phyloP scores from a whole-genome alignment of 2,888 invertebrate genomes.

The Synergus itoensis region DNA sequence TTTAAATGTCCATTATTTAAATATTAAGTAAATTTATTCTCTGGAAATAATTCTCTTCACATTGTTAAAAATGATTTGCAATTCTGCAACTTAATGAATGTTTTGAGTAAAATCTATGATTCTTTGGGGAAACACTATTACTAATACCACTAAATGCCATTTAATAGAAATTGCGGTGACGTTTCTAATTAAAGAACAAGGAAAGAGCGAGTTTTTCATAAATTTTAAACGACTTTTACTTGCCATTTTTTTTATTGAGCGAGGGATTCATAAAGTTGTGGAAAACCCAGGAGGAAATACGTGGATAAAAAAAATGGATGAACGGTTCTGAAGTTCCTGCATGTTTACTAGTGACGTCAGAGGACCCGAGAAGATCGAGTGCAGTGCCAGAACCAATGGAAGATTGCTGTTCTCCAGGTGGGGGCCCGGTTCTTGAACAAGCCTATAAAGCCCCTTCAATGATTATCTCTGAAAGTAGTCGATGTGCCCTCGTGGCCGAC shows the following conservation, averaged over 20 bases:
- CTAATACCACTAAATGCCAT: too few relatives aligned
- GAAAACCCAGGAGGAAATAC: constrained; percentile 28
- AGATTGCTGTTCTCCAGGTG: constrained; percentile 53
- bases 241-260: not conserved
- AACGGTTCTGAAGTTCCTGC: constrained; percentile 29
- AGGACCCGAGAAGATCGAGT: constrained; percentile 28
- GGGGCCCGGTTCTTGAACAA: constrained; percentile 51
- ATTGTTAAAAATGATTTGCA: not conserved
- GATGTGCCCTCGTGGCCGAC: constrained; percentile 64
- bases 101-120: too few relatives aligned
- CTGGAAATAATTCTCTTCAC: not conserved
- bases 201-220: not conserved
- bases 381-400: constrained; percentile 20
- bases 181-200: not conserved
- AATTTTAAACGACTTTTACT: not conserved
- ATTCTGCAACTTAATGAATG: not conserved
- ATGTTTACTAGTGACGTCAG: constrained; percentile 15
- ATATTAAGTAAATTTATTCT: too few relatives aligned
- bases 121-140: too few relatives aligned
- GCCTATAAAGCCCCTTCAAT: constrained; percentile 69
- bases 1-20: too few relatives aligned
- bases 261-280: constrained; percentile 13
- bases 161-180: too few relatives aligned
- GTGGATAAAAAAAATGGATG: constrained; percentile 1
- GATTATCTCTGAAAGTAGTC: constrained; percentile 63